Evolutionary conservation across 1,140 invertebrate species (phyloP), one percentile per base, ranked within the genome.

Genomic region (Pachypsylla venusta): DNA sequence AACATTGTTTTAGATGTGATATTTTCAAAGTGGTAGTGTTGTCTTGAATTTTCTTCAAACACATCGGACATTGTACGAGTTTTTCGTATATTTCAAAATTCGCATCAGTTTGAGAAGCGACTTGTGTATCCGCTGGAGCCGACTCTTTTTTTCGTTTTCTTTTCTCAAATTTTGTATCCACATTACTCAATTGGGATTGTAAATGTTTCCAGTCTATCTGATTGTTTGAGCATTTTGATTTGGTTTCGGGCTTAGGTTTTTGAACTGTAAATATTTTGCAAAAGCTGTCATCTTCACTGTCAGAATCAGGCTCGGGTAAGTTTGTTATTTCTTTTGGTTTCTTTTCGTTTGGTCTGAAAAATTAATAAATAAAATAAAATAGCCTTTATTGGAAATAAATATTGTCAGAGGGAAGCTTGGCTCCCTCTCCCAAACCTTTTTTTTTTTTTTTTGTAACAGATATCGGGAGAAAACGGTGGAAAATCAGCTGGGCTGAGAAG

Each of bases 241-340:
- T 35, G 4, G 4, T n/a, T 48, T 48, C 22, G 42, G 5, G n/a
- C 42, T 7, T 4, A 19, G 42, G 22, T 48, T 48, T 48, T 22
- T 48, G 16, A 4, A 48, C 4, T 22, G 16, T 48, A 22, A 48
- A 48, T 3, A 48, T 22, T 19, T 48, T 22, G 22, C 42, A 19
- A 22, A 48, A 48, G n/a, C 42, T 48, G 7, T 48, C 42, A 7
- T 48, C 42, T 48, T 48, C 42, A 48, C 42, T 48, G 16, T 48
- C 42, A 19, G 42, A n/a, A 19, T 48, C 16, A n/a, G 7, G 22
- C 16, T n/a, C 16, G 4, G 4, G 42, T 4, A 19, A 7, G 7
- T 48, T 48, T n/a, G 16, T 5, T n/a, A 19, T 48, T 48, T 19
- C 42, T 48, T 4, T n/a, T n/a, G n/a, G n/a, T n/a, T n/a, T 4